Conservation (phyloP, 2,797 vertebrate genomes). For the Sebastes umbrosus region DNA sequence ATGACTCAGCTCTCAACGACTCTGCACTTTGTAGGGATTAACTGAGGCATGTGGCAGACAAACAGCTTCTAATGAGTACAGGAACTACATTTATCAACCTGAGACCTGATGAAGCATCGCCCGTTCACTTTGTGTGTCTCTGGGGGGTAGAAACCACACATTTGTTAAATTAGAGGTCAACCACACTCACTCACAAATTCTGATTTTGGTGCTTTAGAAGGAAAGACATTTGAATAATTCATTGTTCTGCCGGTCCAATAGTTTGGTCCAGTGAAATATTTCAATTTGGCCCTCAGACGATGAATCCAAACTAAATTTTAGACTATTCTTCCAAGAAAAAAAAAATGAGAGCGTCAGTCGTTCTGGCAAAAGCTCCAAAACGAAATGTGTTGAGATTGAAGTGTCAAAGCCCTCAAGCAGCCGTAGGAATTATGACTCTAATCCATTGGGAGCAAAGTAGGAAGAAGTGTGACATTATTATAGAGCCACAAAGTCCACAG, state of each 20-base stretch:
- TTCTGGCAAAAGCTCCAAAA: background rate
- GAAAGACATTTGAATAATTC: background rate
- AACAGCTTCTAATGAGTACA: slow-evolving; percentile 26
- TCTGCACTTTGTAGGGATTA: slow-evolving; percentile 53
- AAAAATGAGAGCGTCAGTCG: background rate
- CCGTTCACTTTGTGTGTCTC: background rate
- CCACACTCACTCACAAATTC: background rate
- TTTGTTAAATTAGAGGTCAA: background rate
- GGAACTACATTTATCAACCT: slow-evolving; percentile 25
- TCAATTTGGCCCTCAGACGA: background rate
- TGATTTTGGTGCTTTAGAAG: background rate
- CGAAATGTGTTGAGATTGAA: background rate
- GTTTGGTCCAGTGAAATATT: background rate
- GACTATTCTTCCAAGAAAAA: background rate
- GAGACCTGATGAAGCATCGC: background rate
- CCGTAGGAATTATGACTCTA: background rate
- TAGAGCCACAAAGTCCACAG: background rate
- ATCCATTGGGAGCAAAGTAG: background rate
- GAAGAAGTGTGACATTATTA: background rate
- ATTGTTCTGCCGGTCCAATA: background rate
- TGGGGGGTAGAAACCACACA: background rate
- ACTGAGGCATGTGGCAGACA: slow-evolving; percentile 40
- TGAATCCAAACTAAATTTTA: background rate
- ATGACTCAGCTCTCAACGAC: slow-evolving; percentile 55
- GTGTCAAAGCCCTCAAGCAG: background rate